Evolutionary conservation across 2,888 invertebrate species (phyloP), one percentile per base, ranked within the genome.

Genomic region (Tillus elongatus): DNA sequence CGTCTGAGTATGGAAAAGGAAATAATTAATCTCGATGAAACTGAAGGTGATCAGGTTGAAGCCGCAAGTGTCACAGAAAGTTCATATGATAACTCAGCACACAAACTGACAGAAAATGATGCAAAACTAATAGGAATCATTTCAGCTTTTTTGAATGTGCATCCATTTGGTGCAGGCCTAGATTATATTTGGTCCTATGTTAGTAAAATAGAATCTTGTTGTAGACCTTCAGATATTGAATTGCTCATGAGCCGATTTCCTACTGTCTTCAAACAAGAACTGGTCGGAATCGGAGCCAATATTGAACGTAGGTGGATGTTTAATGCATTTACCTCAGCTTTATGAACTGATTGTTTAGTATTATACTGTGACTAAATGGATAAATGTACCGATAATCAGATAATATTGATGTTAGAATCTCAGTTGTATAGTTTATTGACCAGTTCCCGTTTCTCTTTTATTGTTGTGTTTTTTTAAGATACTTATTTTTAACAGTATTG

Each of bases 171-270:
- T 31, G 91, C 92, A 2, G 86, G 85, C 40, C 73, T 89, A 2
- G 90, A 89, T 61, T 88, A 89, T 64, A 82, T 95, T 45, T 87
- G 87, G 73, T 88, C 87, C 4, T 95, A 92, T 66, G 76, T 95
- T 13, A 84, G 86, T 54, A 86, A 85, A 56, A 69, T 89, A 47
- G 81, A 86, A 52, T 72, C 82, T 2, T 71, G 71, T 47, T 68
- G 85, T 33, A 73, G 81, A 41, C 79, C 84, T 32, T 76, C 80
- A 27, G 81, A 83, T 45, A 77, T 91, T 9, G 87, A 88, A 64
- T 72, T 73, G 45, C 71, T 91, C 13, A 74, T 93, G 58, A 76
- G 77, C 52, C 77, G 78, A 55, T 87, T 89, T 62, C 74, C 79
- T 0, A 79, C 80, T 49, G 79, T 93, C 16, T 95, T 92, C 64